Conservation (phyloP, 1,140 invertebrate genomes). For the Tetragonula clypearis region DNA sequence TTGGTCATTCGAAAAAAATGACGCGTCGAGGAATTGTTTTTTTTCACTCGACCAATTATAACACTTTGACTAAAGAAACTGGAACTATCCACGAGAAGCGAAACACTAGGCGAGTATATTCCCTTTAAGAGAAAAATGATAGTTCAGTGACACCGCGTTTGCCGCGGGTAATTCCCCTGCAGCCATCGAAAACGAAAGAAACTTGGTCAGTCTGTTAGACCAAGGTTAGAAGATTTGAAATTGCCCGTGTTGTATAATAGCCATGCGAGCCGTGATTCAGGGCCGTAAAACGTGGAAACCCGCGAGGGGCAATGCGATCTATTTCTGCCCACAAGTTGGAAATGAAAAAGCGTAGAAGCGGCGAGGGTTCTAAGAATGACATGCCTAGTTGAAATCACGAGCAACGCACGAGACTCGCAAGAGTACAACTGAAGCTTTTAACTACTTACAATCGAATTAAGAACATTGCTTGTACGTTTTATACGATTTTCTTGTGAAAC, state of each 20-base stretch:
- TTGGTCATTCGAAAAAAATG: no score
- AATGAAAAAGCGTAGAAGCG: neutral
- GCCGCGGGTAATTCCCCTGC: neutral
- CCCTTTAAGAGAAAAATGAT: no score
- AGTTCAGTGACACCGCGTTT: no score
- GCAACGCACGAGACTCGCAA: neutral
- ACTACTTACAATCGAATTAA: neutral
- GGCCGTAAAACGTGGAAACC: constrained; percentile 47
- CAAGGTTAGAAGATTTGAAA: constrained; percentile 55
- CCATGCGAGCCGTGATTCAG: constrained; percentile 52
- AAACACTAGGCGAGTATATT: no score
- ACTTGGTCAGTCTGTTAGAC: constrained; percentile 32
- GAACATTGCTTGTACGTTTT: neutral
- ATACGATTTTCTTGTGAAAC: neutral
- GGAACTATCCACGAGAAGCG: no score
- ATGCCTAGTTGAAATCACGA: neutral
- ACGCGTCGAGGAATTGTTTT: no score
- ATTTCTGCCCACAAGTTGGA: constrained; percentile 48
- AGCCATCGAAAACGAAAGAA: constrained; percentile 48
- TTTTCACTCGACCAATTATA: no score
- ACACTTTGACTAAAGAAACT: no score
- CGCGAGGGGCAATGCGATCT: constrained; percentile 31
- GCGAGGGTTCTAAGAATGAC: neutral
- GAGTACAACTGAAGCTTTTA: neutral
- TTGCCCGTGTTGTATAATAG: constrained; percentile 60